Percentiles rank a stretch among this genome's conserved stretches.
These are phyloP conservation scores for Onychomys arenicola DNA, from an alignment of 2,797 vertebrate species.

Conservation along the genomic window DNA sequence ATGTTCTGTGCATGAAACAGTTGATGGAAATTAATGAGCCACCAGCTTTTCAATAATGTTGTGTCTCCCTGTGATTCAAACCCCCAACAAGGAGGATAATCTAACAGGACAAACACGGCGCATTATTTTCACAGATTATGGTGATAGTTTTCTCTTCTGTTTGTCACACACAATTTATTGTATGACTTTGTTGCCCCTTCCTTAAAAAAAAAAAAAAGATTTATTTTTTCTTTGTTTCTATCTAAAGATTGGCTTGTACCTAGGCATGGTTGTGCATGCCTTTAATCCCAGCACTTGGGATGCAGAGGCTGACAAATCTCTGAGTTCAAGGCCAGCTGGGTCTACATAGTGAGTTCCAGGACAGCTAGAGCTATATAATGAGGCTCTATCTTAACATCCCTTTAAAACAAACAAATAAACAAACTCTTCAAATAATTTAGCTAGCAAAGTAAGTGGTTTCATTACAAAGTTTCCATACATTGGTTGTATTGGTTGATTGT, in stretches of 20 bases:
- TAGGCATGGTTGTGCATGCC: rapidly evolving
- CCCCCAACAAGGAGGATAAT: not conserved
- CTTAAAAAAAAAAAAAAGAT: not conserved
- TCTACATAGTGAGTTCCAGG: not conserved
- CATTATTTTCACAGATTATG: not conserved
- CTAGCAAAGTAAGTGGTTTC: not conserved
- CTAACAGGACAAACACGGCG: not conserved
- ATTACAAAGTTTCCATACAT: not conserved
- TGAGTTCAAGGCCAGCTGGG: too few species aligned
- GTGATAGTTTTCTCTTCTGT: not conserved
- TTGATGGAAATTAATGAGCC: not conserved
- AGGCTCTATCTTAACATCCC: not conserved
- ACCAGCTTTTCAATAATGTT: not conserved
- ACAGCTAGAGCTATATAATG: not conserved
- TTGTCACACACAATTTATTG: not conserved
- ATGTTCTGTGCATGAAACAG: not conserved
- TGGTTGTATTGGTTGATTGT: too few species aligned
- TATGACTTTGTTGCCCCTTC: not conserved
- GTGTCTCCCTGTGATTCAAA: not conserved
- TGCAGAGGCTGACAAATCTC: not conserved
- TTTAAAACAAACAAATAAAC: not conserved
- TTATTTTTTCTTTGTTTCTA: not conserved
- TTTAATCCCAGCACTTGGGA: not conserved
- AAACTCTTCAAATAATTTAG: not conserved
- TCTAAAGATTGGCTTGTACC: not conserved